A percentile compares a stretch with the other conserved stretches of the same genome.
Evolutionary conservation across 2,888 invertebrate genomes (phyloP).

Genomic region (Leptinotarsa peninsularis): DNA sequence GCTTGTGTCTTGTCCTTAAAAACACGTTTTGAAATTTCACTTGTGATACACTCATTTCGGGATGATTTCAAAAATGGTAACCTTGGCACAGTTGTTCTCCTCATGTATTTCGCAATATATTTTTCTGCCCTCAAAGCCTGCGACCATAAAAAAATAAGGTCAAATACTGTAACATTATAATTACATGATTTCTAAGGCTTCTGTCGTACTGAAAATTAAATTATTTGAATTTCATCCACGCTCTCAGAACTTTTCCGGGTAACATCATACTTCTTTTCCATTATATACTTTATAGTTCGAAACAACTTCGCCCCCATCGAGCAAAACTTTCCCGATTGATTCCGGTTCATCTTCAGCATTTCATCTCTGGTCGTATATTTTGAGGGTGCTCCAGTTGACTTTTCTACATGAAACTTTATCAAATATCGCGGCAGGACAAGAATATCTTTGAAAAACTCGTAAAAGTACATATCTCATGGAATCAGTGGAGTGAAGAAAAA

Average conservation of each 20-base stretch:
- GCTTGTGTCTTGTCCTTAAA: no score
- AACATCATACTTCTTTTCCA: conserved; percentile 14
- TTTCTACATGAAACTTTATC: not conserved
- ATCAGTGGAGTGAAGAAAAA: no score
- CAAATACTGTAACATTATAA: not conserved
- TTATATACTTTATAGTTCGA: conserved; percentile 7
- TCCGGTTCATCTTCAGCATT: not conserved
- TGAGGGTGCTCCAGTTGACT: not conserved
- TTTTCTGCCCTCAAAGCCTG: no score
- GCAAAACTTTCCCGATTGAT: conserved; percentile 7
- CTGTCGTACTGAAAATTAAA: conserved; percentile 1
- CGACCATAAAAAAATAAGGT: not conserved
- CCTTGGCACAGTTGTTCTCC: no score
- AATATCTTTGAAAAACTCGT: no score
- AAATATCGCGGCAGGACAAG: not conserved
- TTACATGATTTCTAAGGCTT: not conserved
- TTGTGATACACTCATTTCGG: no score
- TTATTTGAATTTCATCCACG: conserved; percentile 4
- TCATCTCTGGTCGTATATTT: not conserved
- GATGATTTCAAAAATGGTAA: no score
- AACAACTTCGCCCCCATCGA: conserved; percentile 3
- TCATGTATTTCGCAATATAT: no score
- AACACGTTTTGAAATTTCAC: no score
- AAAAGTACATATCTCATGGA: no score
- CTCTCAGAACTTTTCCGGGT: not conserved